Evolutionary conservation across 2,888 invertebrate genomes (phyloP).

Genomic region (Penaeus monodon): DNA sequence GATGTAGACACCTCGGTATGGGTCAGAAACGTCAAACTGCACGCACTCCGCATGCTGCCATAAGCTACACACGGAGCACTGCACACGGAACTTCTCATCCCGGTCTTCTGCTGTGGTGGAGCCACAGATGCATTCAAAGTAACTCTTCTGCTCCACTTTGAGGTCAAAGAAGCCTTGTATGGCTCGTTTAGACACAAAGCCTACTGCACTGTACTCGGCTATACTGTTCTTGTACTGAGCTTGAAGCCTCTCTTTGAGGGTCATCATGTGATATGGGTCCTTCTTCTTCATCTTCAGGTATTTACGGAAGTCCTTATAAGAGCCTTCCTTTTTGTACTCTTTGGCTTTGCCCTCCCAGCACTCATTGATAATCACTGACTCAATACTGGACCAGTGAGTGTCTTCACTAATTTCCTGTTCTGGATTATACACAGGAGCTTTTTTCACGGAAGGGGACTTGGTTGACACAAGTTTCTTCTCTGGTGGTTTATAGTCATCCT

Average conservation of each 20-base stretch:
- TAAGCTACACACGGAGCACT: conserved; percentile 75
- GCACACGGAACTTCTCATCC: conserved; percentile 68
- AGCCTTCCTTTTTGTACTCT: conserved; percentile 61
- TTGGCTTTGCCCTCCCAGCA: conserved; percentile 57
- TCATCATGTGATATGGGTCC: conserved; percentile 61
- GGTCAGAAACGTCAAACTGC: conserved; percentile 70
- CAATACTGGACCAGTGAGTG: conserved; percentile 64
- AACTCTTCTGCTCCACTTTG: conserved; percentile 66
- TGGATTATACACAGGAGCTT: background rate
- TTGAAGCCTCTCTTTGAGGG: conserved; percentile 55
- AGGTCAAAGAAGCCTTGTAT: conserved; percentile 66
- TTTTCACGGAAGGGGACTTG: background rate
- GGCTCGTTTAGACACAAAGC: conserved; percentile 57
- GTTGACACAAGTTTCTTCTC: conserved; percentile 5
- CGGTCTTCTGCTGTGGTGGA: conserved; percentile 25
- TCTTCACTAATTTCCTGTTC: conserved; percentile 49
- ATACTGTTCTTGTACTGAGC: conserved; percentile 66
- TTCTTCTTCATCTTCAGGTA: conserved; percentile 55
- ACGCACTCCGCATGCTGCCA: conserved; percentile 79
- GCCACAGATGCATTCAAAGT: conserved; percentile 72
- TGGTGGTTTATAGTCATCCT: conserved; percentile 15
- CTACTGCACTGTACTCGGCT: conserved; percentile 63
- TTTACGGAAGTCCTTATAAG: conserved; percentile 60
- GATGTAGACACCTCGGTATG: conserved; percentile 71
- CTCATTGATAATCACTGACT: conserved; percentile 65